Percentiles rank a stretch among this genome's conserved stretches.
Conservation (phyloP, 1,140 invertebrate species). For the Lutraria rhynchaena region DNA sequence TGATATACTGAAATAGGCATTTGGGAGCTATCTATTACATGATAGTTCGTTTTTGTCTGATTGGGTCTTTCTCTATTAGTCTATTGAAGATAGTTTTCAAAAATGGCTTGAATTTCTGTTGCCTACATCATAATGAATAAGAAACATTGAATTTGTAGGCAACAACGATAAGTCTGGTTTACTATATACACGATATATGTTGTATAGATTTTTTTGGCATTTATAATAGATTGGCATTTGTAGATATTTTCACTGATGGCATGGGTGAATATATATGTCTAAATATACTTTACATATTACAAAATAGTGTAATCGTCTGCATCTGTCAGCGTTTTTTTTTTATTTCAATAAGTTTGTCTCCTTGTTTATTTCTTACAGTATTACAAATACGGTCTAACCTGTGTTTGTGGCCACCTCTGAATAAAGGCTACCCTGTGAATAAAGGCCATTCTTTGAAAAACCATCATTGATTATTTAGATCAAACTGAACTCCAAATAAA, state of each 20-base stretch:
- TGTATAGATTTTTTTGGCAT: conserved; percentile 1
- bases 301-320: too few species aligned
- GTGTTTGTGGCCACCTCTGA: too few species aligned
- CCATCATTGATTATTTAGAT: too few species aligned
- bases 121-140: conserved; percentile 26
- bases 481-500: too few species aligned
- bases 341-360: too few species aligned
- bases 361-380: too few species aligned
- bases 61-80: conserved; percentile 3
- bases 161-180: conserved; percentile 21
- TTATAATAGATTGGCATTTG: conserved; percentile 9
- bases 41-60: conserved; percentile 24
- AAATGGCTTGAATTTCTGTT: conserved; percentile 30
- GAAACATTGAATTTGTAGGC: conserved; percentile 19
- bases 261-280: too few species aligned
- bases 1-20: conserved; percentile 9
- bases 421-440: too few species aligned
- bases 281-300: too few species aligned
- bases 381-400: too few species aligned
- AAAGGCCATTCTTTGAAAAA: too few species aligned
- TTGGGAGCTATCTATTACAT: conserved; percentile 34
- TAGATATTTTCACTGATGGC: neutral
- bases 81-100: conserved; percentile 30
- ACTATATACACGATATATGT: neutral
- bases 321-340: too few species aligned